Base-by-base conservation (phyloP, 92 coral and sea anemone species). In the Epizoanthus stellaris region DNA sequence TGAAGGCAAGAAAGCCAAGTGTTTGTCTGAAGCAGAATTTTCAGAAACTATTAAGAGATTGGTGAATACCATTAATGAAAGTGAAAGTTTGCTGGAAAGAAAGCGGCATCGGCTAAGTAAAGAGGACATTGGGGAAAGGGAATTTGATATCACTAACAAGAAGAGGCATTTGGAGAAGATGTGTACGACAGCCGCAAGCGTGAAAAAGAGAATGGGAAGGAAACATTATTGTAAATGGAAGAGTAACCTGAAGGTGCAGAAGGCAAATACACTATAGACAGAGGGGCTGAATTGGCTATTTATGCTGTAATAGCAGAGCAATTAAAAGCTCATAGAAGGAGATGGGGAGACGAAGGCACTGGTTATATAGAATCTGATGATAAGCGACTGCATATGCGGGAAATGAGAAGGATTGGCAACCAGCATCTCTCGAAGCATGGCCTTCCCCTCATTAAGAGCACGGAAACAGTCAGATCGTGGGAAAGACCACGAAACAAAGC, bases 301-400 rank as follows among this genome's bases (percentile, higher is more conserved):
- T 59, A 61, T 17, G 81, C 52, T 56, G 86, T 87, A 14, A 56
- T 87, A 13, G 64, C 63, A 19, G 90, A 87, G 53, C 90, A 81
- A 57, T 23, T 59, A 38, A 59, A 87, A 81, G 90, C 90, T 25
- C 87, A 87, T 56, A 75, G 86, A 12, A 57, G 84, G 70, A 66
- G 91, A 65, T 76, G 91, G 88, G 91, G 91, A 5, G 91, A 88
- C 45, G 88, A 88, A 72, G 91, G 91, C 15, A 88, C 91, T 10
- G 88, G 91, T 6, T 88, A 88, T 67, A 12, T 84, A 3, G 91
- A 88, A 57, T 9, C 47, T 36, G 80, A 84, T 23, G 52, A 76
- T 56, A 87, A 62, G 67, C 60, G 87, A 56, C 77, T 76, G 7
- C 73, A 73, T 54, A 71, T 49, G 70, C 65, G 68, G 62, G 88